Evolutionary conservation across 2,113 vertebrate species (phyloP).

Genomic region (Notiomystis cincta): DNA sequence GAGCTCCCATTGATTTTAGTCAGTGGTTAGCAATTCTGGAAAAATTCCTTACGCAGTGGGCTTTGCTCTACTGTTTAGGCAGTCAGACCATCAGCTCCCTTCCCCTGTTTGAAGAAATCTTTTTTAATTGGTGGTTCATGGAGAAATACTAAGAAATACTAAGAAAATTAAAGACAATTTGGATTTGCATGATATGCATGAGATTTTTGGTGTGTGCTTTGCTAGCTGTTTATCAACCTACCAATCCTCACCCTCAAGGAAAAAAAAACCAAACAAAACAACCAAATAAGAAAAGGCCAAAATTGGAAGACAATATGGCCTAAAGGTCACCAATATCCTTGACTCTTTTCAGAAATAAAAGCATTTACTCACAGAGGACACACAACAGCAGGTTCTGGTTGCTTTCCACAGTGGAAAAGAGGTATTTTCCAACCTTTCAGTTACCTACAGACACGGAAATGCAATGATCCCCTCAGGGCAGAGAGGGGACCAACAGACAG

Average conservation of each 20-base stretch:
- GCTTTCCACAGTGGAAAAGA: not conserved
- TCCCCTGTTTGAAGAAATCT: not conserved
- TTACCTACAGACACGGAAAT: not conserved
- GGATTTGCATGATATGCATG: not conserved
- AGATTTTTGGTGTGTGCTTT: not conserved
- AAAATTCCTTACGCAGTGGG: not conserved
- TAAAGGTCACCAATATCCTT: not conserved
- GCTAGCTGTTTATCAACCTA: not conserved
- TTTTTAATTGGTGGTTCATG: not conserved
- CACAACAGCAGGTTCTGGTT: not conserved
- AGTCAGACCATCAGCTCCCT: not conserved
- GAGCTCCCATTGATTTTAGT: not conserved
- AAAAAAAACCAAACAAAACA: not conserved
- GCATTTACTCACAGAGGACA: not conserved
- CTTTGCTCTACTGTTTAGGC: not conserved
- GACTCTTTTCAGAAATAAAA: not conserved
- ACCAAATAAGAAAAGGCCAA: not conserved
- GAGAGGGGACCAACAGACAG: not conserved
- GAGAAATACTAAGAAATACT: not conserved
- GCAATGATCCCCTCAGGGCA: not conserved
- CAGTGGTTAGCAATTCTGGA: not conserved
- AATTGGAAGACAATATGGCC: accelerated
- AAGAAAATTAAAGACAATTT: not conserved
- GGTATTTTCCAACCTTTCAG: not conserved
- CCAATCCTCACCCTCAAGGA: not conserved